Percentiles rank a stretch among this genome's conserved stretches.
phyloP scores from a whole-genome alignment of 2,888 invertebrate species.

The Drosophila neutralis region DNA sequence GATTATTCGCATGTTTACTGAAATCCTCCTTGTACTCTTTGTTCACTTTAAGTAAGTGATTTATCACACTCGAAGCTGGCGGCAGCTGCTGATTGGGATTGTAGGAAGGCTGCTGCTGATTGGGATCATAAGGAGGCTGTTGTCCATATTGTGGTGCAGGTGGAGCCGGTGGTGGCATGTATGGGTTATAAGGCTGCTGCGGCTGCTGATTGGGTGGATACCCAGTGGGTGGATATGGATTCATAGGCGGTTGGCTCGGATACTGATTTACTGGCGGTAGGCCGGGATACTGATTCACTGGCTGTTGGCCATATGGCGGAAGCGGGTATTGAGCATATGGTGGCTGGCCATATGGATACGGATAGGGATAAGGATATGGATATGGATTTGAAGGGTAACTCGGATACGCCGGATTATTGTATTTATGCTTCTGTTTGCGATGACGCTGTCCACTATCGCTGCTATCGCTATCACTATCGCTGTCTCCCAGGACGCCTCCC shows the following conservation, averaged over 20 bases:
- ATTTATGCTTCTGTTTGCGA: conserved; percentile 38
- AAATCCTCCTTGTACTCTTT: conserved; percentile 68
- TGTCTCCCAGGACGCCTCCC: conserved; percentile 33
- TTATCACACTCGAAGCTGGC: conserved; percentile 55
- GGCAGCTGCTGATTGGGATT: conserved; percentile 10
- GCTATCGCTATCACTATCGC: conserved; percentile 33
- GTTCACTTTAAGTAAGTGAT: conserved; percentile 72
- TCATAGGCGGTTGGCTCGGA: conserved; percentile 1
- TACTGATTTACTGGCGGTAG: conserved; percentile 15
- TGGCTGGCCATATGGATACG: conserved; percentile 10
- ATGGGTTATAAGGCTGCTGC: conserved; percentile 13
- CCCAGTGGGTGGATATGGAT: background rate
- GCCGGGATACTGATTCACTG: conserved; percentile 15
- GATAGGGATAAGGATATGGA: conserved; percentile 17
- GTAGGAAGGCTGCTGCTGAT: background rate
- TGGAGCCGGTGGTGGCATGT: background rate
- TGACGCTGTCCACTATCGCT: background rate
- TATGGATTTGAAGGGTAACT: conserved; percentile 2
- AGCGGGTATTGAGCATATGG: conserved; percentile 9
- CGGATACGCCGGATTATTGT: conserved; percentile 48
- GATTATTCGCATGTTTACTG: conserved; percentile 12
- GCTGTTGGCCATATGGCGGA: conserved; percentile 1
- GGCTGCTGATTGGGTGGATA: background rate
- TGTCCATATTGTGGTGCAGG: conserved; percentile 13
- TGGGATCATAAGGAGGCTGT: conserved; percentile 7